Evolutionary conservation across 2,113 vertebrate species (phyloP).

Genomic region (Bambusicola thoracicus): DNA sequence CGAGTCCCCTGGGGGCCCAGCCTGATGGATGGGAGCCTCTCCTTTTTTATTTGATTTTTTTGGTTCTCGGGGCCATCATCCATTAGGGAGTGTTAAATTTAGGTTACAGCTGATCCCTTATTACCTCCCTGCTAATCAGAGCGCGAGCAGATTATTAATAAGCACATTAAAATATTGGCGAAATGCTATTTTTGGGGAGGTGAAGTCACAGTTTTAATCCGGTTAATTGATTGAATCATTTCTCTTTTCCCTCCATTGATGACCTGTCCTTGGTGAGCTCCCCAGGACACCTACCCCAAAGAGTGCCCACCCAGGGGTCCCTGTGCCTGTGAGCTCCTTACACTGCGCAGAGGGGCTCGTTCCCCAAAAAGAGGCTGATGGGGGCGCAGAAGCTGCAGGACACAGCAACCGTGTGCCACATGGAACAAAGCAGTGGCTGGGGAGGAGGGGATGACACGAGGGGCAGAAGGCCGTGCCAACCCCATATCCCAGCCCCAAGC

Average conservation of each 20-base stretch:
- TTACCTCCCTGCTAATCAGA: slow-evolving; percentile 75
- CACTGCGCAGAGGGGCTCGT: neutral
- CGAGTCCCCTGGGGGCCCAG: too few relatives aligned
- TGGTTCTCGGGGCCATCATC: slow-evolving; percentile 61
- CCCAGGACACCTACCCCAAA: neutral
- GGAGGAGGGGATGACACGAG: neutral
- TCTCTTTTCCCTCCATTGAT: neutral
- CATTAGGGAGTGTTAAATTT: slow-evolving; percentile 75
- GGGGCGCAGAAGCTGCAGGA: neutral
- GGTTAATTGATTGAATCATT: slow-evolving; percentile 67
- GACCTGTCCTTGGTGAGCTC: neutral
- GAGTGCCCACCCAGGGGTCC: rapidly evolving
- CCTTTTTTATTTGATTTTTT: too few relatives aligned
- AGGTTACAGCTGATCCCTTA: slow-evolving; percentile 73
- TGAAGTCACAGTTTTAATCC: slow-evolving; percentile 69
- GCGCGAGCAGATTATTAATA: slow-evolving; percentile 73
- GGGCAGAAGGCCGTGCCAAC: neutral
- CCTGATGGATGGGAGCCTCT: too few relatives aligned
- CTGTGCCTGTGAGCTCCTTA: neutral
- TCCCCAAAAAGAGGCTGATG: rapidly evolving
- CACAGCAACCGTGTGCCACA: neutral
- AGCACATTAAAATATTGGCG: slow-evolving; percentile 72
- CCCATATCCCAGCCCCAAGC: neutral
- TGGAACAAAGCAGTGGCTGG: rapidly evolving
- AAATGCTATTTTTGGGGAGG: slow-evolving; percentile 66